A percentile compares a stretch with the other conserved stretches of the same genome.
These are phyloP conservation scores for Lithophane semibrunnea DNA, from an alignment of 2,888 invertebrate species.

Conservation along the genomic window DNA sequence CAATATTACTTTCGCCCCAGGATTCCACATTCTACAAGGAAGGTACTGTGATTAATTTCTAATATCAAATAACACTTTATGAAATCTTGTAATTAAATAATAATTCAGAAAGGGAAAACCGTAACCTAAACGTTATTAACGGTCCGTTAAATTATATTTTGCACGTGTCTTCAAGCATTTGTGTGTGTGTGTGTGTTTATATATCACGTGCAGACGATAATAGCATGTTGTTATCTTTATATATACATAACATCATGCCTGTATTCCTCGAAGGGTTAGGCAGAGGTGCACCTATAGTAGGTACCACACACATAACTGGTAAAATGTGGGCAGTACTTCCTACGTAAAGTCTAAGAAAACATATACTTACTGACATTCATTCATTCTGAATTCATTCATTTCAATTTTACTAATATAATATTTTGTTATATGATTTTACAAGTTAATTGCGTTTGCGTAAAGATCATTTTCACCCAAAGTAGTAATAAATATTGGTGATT, in stretches of 20 bases:
- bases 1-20: slow-evolving; percentile 10
- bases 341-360: no score
- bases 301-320: no score
- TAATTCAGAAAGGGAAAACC: not conserved
- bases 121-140: slow-evolving; percentile 21
- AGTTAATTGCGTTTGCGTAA: no score
- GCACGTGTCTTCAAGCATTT: slow-evolving; percentile 11
- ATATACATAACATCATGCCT: not conserved
- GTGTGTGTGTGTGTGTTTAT: not conserved
- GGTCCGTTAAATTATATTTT: slow-evolving; percentile 37
- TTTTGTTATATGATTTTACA: no score
- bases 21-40: slow-evolving; percentile 6
- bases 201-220: not conserved
- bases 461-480: no score
- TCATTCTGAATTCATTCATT: no score
- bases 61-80: not conserved
- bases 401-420: no score
- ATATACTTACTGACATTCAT: no score
- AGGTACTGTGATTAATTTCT: not conserved
- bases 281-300: no score
- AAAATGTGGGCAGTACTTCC: no score
- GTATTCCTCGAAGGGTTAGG: no score
- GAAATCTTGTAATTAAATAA: slow-evolving; percentile 6
- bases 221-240: not conserved
- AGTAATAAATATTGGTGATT: no score